Conservation (phyloP, 1,140 invertebrate genomes). For the Drosophila lini region DNA sequence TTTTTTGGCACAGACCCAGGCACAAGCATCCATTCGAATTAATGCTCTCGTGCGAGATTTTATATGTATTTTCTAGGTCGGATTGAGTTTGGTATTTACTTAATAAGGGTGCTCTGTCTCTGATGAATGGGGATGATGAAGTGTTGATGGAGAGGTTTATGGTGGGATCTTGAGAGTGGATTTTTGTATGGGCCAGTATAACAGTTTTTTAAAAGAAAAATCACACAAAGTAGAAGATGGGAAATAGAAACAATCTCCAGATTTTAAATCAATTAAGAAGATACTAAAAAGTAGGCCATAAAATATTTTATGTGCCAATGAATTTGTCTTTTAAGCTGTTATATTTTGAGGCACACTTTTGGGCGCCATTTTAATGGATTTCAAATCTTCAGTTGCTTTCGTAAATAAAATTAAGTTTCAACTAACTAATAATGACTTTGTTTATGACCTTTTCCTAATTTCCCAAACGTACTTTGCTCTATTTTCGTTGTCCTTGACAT, state of each 20-base stretch:
- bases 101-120: constrained; percentile 11
- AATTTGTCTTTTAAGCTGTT: neutral
- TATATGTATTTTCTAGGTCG: neutral
- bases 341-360: neutral
- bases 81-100: constrained; percentile 4
- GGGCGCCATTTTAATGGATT: neutral
- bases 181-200: neutral
- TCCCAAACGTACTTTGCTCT: neutral
- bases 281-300: no score
- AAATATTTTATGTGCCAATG: neutral
- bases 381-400: neutral
- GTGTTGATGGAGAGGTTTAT: constrained; percentile 19
- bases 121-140: constrained; percentile 12
- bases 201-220: neutral
- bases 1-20: constrained; percentile 37
- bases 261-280: neutral
- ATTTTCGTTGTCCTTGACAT: constrained; percentile 8
- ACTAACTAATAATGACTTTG: neutral
- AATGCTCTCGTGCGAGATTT: constrained; percentile 18
- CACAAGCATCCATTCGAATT: constrained; percentile 27
- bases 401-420: neutral
- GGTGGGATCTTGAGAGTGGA: neutral
- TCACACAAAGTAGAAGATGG: neutral
- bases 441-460: neutral
- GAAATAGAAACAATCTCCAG: neutral